These are phyloP conservation scores for Furnarius figulus DNA, from an alignment of 2,113 vertebrate genomes.

Conservation along the genomic window DNA sequence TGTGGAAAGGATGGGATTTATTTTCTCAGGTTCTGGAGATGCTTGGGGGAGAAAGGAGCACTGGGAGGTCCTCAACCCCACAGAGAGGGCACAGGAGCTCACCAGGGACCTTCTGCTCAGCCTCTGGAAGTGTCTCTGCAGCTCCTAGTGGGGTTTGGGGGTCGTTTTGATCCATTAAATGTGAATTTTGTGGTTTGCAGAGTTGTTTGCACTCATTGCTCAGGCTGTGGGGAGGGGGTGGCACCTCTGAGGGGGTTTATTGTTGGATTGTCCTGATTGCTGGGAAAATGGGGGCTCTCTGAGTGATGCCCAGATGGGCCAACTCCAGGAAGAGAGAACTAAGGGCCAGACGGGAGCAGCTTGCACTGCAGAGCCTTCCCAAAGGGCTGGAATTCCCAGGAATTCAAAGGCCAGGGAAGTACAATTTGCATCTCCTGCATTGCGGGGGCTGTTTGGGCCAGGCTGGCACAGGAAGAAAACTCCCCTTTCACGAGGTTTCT, in stretches of 20 bases:
- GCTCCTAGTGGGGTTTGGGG: too few species aligned
- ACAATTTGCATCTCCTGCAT: not conserved
- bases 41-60: not conserved
- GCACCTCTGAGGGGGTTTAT: too few species aligned
- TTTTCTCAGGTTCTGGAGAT: not conserved
- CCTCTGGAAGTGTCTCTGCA: not conserved
- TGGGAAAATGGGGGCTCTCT: not conserved
- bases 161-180: not conserved
- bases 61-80: not conserved
- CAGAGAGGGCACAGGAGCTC: not conserved
- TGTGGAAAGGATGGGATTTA: rapidly evolving
- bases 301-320: not conserved
- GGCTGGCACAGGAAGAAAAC: not conserved
- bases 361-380: not conserved
- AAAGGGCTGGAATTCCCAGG: not conserved
- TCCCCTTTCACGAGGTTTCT: not conserved
- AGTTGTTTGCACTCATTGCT: not conserved
- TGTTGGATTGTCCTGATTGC: rapidly evolving
- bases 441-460: not conserved
- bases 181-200: not conserved
- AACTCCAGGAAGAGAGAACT: not conserved
- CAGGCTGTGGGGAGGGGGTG: not conserved
- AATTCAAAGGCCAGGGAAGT: not conserved
- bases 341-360: rapidly evolving
- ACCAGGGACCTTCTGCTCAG: not conserved